phyloP scores from a whole-genome alignment of 92 coral and sea anemone genomes.

The Actinernus sp. region DNA sequence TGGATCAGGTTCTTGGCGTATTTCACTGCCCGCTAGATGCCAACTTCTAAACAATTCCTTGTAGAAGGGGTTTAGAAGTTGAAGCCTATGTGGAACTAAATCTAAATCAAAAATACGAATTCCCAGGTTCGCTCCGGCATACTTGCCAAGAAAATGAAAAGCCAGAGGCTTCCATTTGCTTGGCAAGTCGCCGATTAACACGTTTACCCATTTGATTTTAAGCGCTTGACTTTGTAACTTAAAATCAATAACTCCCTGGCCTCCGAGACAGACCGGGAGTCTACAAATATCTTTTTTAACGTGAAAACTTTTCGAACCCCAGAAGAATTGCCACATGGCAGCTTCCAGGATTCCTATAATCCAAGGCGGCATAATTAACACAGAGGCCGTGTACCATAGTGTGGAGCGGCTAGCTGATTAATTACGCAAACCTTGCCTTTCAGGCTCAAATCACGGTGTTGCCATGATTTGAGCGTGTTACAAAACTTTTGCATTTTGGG shows the following conservation, averaged over 20 bases:
- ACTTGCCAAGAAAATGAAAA: background rate
- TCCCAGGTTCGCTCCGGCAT: too few relatives aligned
- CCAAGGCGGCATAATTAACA: background rate
- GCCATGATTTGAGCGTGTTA: conserved; percentile 5
- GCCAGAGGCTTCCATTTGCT: too few relatives aligned
- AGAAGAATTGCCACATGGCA: too few relatives aligned
- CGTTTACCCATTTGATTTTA: too few relatives aligned
- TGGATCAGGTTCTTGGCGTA: background rate
- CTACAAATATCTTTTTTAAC: background rate
- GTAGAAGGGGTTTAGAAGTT: background rate
- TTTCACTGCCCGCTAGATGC: background rate
- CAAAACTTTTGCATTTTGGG: background rate
- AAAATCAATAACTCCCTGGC: too few relatives aligned
- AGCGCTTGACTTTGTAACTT: too few relatives aligned
- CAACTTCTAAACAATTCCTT: background rate
- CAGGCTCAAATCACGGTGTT: conserved; percentile 4
- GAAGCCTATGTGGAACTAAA: background rate
- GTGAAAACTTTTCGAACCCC: too few relatives aligned
- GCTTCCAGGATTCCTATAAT: too few relatives aligned
- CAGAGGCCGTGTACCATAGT: conserved; percentile 5
- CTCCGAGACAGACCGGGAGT: background rate
- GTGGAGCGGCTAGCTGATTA: conserved; percentile 7
- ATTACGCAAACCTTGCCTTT: conserved; percentile 20
- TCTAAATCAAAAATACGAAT: background rate
- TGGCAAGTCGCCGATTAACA: too few relatives aligned